phyloP scores from a whole-genome alignment of 2,113 vertebrate species.

The Tyto alba region DNA sequence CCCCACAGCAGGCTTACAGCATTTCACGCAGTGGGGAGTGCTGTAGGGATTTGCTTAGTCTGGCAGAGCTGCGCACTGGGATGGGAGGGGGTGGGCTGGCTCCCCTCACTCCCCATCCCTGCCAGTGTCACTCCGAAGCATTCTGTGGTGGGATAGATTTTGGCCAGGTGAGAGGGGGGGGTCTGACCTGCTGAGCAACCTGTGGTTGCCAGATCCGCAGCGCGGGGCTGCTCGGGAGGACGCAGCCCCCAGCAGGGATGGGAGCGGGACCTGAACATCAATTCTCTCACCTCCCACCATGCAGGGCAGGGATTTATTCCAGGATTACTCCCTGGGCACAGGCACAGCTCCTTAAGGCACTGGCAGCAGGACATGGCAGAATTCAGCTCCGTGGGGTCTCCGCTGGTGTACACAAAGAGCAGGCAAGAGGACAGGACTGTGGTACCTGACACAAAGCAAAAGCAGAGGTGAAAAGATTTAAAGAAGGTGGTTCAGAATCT shows the following conservation, averaged over 20 bases:
- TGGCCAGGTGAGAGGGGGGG: neutral
- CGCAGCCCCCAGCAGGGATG: neutral
- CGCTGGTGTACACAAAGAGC: neutral
- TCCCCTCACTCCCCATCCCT: neutral
- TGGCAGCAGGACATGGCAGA: neutral
- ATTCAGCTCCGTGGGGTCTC: neutral
- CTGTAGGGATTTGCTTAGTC: neutral
- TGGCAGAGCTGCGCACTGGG: accelerated
- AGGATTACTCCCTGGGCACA: neutral
- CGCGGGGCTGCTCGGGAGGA: accelerated
- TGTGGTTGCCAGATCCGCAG: neutral
- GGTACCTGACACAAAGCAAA: neutral
- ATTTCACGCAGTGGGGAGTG: accelerated
- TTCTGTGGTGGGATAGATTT: neutral
- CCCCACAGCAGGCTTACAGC: neutral
- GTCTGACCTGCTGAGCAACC: accelerated
- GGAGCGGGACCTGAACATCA: accelerated
- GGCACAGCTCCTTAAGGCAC: neutral
- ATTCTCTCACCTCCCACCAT: neutral
- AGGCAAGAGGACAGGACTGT: neutral
- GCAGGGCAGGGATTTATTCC: neutral
- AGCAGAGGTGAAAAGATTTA: neutral
- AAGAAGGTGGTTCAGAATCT: neutral
- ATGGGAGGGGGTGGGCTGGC: neutral
- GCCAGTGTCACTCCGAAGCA: neutral